Evolutionary conservation across 2,113 vertebrate species (phyloP), one percentile per base, ranked within the genome.

Genomic region (Rhizomys pruinosus): DNA sequence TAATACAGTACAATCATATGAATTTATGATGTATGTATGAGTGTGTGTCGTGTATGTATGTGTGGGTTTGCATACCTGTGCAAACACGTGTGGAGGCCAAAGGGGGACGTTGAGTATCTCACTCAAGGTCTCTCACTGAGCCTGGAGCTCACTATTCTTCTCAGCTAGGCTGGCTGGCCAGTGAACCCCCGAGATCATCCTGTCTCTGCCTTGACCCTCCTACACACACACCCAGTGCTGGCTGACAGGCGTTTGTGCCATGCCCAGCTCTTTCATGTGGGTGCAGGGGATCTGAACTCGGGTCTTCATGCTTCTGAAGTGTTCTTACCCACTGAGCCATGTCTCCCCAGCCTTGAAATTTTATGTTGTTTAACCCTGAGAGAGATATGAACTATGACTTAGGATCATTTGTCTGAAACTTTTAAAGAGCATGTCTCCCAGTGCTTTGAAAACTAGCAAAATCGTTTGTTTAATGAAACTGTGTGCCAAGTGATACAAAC

Each of bases 361-460:
- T 72, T 72, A 57, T 85, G 78, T 44, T 44, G 19, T 74, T 59
- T 94, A 95, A 74, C 20, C 89, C 17, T 59, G n/a, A 61, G 66
- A n/a, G 42, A 81, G 29, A 72, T 59, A 63, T 55, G 61, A 84
- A 19, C 76, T 85, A 52, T 76, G 52, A 86, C 27, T 84, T 74
- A n/a, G 61, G 82, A 32, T 71, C 47, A 47, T n/a, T 85, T 89
- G 47, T 84, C 37, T 84, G 37, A 91, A 91, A 63, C 44, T 64
- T 80, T 72, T 92, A 55, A 88, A 90, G 84, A 76, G 37, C n/a
- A n/a, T 87, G 7, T 66, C 19, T 84, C 59, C 16, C 78, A 63
- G 15, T 71, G 2, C 39, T 27, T 57, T 23, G 10, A 15, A 29
- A 81, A 84, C 27, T 57, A 63, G 47, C 57, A 84, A 84, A 44